Conservation (phyloP, 2,888 invertebrate species). For the Chymomyza fuscimana region DNA sequence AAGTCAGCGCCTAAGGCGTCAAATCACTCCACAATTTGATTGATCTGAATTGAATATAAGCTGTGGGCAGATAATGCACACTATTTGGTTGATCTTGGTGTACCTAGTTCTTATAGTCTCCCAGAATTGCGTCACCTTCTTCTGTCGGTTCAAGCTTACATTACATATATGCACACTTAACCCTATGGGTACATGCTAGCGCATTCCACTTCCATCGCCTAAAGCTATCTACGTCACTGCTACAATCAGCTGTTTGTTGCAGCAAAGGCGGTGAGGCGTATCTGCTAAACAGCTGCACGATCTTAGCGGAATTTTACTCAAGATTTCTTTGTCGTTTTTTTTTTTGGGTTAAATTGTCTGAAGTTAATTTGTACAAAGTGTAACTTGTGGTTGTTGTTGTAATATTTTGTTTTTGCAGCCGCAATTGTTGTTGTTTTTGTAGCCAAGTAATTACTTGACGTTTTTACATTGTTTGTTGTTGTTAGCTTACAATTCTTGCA, state of each 20-base stretch:
- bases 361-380: not conserved
- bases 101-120: too few relatives aligned
- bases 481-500: constrained; percentile 52
- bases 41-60: too few relatives aligned
- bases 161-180: too few relatives aligned
- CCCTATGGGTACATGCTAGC: too few relatives aligned
- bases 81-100: too few relatives aligned
- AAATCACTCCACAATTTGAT: too few relatives aligned
- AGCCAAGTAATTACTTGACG: not conserved
- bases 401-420: constrained; percentile 9
- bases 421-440: not conserved
- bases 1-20: too few relatives aligned
- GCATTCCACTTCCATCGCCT: too few relatives aligned
- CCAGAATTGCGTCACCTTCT: too few relatives aligned
- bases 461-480: not conserved
- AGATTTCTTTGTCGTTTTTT: not conserved
- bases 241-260: constrained; percentile 13
- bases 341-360: constrained; percentile 6
- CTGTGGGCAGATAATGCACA: too few relatives aligned
- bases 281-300: constrained; percentile 5
- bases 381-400: not conserved
- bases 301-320: constrained; percentile 17
- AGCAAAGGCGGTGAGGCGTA: not conserved
- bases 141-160: too few relatives aligned
- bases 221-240: too few relatives aligned